Percentiles rank a stretch among this genome's conserved stretches.
phyloP scores from a whole-genome alignment of 2,888 invertebrate species.

The Pedicia rivosa region DNA sequence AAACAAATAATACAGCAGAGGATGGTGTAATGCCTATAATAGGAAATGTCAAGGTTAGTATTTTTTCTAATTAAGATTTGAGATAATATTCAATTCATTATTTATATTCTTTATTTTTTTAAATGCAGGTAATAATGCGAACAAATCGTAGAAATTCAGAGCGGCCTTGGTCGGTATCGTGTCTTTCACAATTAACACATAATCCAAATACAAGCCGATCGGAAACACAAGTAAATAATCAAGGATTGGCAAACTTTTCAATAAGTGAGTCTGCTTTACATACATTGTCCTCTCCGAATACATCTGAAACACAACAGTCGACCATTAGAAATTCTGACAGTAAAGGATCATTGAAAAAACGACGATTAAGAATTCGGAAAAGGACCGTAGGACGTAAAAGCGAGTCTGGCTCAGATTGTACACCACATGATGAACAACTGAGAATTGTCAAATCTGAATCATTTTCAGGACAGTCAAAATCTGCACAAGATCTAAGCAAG shows the following conservation, averaged over 20 bases:
- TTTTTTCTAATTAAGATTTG: too few species aligned
- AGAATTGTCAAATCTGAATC: slow-evolving; percentile 50
- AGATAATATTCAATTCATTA: too few species aligned
- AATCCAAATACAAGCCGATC: slow-evolving; percentile 23
- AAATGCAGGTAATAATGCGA: slow-evolving; percentile 50
- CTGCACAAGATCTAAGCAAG: slow-evolving; percentile 38
- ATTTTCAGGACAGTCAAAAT: slow-evolving; percentile 46
- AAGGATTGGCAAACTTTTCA: slow-evolving; percentile 50
- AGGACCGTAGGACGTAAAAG: slow-evolving; percentile 28
- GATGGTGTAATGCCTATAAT: slow-evolving; percentile 23
- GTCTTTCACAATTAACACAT: slow-evolving; percentile 55
- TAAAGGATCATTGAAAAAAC: slow-evolving; percentile 27
- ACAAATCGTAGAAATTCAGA: slow-evolving; percentile 28
- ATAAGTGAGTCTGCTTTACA: slow-evolving; percentile 82
- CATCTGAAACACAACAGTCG: slow-evolving; percentile 15
- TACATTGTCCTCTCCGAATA: slow-evolving; percentile 38
- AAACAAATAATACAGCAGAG: slow-evolving; percentile 11
- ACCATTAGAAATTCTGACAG: slow-evolving; percentile 23
- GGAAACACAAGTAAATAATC: slow-evolving; percentile 31
- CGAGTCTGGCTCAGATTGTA: slow-evolving; percentile 41
- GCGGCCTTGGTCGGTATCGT: slow-evolving; percentile 81
- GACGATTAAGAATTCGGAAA: slow-evolving; percentile 27
- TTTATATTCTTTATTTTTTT: slow-evolving; percentile 20
- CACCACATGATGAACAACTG: slow-evolving; percentile 12
- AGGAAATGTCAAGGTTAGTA: slow-evolving; percentile 16